phyloP scores from a whole-genome alignment of 2,888 invertebrate species.

The Dioctria rufipes region DNA sequence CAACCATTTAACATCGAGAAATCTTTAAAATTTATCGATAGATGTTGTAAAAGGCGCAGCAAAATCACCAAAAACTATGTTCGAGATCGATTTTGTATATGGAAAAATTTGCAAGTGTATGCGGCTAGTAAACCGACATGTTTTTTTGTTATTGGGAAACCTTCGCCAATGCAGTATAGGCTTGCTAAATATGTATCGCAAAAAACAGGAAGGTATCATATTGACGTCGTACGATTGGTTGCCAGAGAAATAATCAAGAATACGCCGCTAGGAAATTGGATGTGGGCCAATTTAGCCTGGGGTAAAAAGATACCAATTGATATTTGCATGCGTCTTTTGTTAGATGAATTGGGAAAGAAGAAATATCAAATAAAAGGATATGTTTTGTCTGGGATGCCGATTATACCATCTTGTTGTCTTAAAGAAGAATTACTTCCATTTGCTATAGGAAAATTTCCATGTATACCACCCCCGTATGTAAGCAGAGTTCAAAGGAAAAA shows the following conservation, averaged over 20 bases:
- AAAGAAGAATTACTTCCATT: conserved; percentile 16
- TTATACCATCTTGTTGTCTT: conserved; percentile 71
- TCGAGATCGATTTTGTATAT: not conserved
- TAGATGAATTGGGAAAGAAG: conserved; percentile 73
- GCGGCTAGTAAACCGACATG: conserved; percentile 68
- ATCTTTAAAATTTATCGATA: conserved; percentile 50
- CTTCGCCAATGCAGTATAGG: conserved; percentile 72
- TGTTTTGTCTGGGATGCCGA: conserved; percentile 78
- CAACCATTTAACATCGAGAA: conserved; percentile 30
- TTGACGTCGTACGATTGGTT: conserved; percentile 75
- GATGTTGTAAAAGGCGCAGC: not conserved
- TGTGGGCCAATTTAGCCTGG: conserved; percentile 75
- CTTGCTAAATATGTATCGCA: conserved; percentile 75
- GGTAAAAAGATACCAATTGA: conserved; percentile 73
- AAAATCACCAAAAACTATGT: not conserved
- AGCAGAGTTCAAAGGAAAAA: not conserved
- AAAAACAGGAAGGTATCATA: conserved; percentile 74
- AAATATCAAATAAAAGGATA: conserved; percentile 76
- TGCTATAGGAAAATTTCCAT: conserved; percentile 13
- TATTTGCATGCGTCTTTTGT: conserved; percentile 73
- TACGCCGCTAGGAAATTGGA: conserved; percentile 74
- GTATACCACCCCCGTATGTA: conserved; percentile 25
- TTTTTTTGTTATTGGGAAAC: conserved; percentile 77
- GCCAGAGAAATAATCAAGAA: conserved; percentile 75
- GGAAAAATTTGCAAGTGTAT: conserved; percentile 44